Evolutionary conservation across 2,797 vertebrate genomes (phyloP), one percentile per base, ranked within the genome.

Genomic region (Eulemur albifrons): DNA sequence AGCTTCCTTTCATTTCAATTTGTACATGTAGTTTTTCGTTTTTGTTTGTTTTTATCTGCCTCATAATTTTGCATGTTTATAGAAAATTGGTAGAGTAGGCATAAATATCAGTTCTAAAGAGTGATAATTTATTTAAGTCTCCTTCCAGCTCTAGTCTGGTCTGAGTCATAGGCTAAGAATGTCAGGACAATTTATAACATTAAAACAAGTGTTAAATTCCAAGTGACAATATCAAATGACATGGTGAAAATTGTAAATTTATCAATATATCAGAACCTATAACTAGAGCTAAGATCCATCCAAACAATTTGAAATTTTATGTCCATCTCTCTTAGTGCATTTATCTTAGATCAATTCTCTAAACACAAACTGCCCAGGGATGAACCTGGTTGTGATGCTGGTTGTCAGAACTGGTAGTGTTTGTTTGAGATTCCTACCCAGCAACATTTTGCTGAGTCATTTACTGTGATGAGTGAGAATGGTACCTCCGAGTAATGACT

Each of bases 51-150:
- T 94, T 50, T 65, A 75, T 69, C 43, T 75, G 45, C 45, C 75
- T 93, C 75, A 67, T 81, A 80, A n/a, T 95, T 95, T 94, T 94
- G 86, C 93, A 91, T 50, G 12, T 89, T 95, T 97, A 17, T 81
- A 92, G 63, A 81, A 97, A 97, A 73, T 88, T 84, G 0, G 9
- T 65, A 65, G 93, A 35, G 12, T 94, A 94, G 88, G 27, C 35
- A 15, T 67, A 4, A 50, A 81, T 88, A 21, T 88, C 61, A 50
- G 32, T 93, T 96, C 70, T 82, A 85, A 94, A 86, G 70, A 94
- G 65, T 38, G 59, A 72, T 80, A 82, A 48, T 88, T 81, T 89
- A 48, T 91, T 94, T 90, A 94, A 94, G 70, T 12, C 27, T 93
- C 27, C 18, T 81, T 90, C 61, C 69, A 48, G 48, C 15, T 79